These are phyloP conservation scores for Octonoba sinensis DNA, from an alignment of 2,888 invertebrate species.

Conservation along the genomic window DNA sequence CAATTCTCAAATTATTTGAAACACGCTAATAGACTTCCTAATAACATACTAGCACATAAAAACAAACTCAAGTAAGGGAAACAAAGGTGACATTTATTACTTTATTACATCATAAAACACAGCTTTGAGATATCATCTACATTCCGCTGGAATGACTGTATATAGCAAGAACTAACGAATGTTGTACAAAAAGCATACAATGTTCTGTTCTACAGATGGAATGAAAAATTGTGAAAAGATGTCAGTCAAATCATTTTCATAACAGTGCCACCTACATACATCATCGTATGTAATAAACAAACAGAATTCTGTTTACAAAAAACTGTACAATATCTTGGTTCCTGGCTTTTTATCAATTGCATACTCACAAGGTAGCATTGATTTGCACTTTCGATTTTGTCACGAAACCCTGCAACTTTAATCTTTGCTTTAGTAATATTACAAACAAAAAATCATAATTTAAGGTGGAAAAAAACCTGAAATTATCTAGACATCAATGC, in stretches of 20 bases:
- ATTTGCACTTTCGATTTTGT: not conserved
- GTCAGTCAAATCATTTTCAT: constrained; percentile 55
- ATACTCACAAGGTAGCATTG: constrained; percentile 47
- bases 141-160: constrained; percentile 64
- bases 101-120: constrained; percentile 65
- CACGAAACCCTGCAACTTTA: too few species aligned
- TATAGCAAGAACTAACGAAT: constrained; percentile 64
- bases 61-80: constrained; percentile 25
- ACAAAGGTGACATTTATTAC: constrained; percentile 62
- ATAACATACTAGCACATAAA: not conserved
- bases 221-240: constrained; percentile 64
- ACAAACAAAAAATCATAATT: too few species aligned
- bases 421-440: too few species aligned
- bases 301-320: constrained; percentile 56
- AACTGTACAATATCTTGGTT: constrained; percentile 52
- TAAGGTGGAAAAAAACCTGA: too few species aligned
- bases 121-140: constrained; percentile 62
- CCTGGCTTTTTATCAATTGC: constrained; percentile 34
- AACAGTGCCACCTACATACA: constrained; percentile 58
- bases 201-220: constrained; percentile 65
- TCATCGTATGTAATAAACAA: constrained; percentile 51
- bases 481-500: constrained; percentile 20
- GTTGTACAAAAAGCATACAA: constrained; percentile 65
- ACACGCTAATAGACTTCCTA: too few species aligned
- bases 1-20: too few species aligned